phyloP scores from a whole-genome alignment of 2,797 vertebrate species.

The Poecilia velifera region DNA sequence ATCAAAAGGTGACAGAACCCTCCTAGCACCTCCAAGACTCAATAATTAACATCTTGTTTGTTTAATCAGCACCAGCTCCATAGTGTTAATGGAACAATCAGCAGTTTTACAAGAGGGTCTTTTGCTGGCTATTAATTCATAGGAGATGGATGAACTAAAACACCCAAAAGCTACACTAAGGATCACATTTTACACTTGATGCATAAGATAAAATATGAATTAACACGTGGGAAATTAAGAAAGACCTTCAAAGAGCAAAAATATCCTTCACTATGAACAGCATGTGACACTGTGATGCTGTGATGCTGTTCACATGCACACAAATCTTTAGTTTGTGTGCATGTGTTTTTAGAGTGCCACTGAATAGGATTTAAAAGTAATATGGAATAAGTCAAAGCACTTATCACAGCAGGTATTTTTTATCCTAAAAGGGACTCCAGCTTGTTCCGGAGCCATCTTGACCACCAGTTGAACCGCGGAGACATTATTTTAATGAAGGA shows the following conservation, averaged over 20 bases:
- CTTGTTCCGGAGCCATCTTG: constrained; percentile 53
- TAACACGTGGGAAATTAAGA: not conserved
- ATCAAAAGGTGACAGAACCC: constrained; percentile 9
- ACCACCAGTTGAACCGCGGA: constrained; percentile 55
- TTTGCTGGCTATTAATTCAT: constrained; percentile 1
- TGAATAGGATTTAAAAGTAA: not conserved
- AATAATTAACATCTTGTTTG: constrained; percentile 19
- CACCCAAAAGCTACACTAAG: not conserved
- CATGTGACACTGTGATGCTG: not conserved
- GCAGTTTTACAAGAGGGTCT: not conserved
- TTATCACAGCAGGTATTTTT: constrained; percentile 17
- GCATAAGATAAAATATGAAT: not conserved
- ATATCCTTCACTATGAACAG: not conserved
- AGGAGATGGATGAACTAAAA: not conserved
- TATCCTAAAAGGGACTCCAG: constrained; percentile 31
- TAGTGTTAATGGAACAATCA: constrained; percentile 10
- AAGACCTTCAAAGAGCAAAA: not conserved
- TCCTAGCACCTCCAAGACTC: not conserved
- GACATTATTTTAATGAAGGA: constrained; percentile 63
- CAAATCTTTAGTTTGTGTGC: not conserved
- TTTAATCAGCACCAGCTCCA: constrained; percentile 10
- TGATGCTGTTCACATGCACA: no score
- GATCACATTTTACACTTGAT: not conserved
- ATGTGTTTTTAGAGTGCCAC: not conserved
- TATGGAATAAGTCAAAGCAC: constrained; percentile 20